A percentile compares a stretch with the other conserved stretches of the same genome.
Evolutionary conservation across 1,140 invertebrate genomes (phyloP).

Genomic region (Epicauta chinensis): DNA sequence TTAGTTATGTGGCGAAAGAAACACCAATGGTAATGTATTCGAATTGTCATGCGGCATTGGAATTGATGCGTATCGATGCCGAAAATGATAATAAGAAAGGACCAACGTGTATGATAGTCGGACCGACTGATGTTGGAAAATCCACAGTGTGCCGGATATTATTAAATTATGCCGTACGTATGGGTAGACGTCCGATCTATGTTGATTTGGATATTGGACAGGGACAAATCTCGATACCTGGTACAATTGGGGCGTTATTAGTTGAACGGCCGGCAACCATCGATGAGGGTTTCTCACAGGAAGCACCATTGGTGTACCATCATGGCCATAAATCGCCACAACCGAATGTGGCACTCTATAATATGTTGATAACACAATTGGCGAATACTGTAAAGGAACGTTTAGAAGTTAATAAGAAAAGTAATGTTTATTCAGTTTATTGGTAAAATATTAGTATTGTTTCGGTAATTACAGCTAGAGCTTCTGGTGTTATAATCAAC

Average conservation of each 20-base stretch:
- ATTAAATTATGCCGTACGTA: slow-evolving; percentile 88
- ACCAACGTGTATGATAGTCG: slow-evolving; percentile 86
- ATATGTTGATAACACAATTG: slow-evolving; percentile 75
- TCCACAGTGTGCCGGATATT: slow-evolving; percentile 85
- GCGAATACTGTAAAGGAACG: slow-evolving; percentile 81
- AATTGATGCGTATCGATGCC: slow-evolving; percentile 77
- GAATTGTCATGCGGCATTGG: slow-evolving; percentile 91
- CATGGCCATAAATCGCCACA: slow-evolving; percentile 81
- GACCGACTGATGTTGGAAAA: slow-evolving; percentile 95
- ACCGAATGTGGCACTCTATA: slow-evolving; percentile 79
- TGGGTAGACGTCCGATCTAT: slow-evolving; percentile 79
- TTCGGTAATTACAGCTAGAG: slow-evolving; percentile 58
- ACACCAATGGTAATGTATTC: slow-evolving; percentile 95
- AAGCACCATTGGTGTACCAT: slow-evolving; percentile 89
- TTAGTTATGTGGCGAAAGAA: slow-evolving; percentile 90
- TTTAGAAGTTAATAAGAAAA: slow-evolving; percentile 80
- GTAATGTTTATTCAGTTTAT: slow-evolving; percentile 40
- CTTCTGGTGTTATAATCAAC: slow-evolving; percentile 95
- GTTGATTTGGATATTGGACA: slow-evolving; percentile 97
- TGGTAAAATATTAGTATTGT: slow-evolving; percentile 14
- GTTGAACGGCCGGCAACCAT: slow-evolving; percentile 87
- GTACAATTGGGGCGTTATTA: slow-evolving; percentile 80
- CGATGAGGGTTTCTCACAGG: slow-evolving; percentile 88
- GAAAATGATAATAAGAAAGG: slow-evolving; percentile 66
- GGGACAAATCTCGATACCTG: slow-evolving; percentile 87